Conservation (phyloP, 2,888 invertebrate species). For the Sarcophaga caerulescens region DNA sequence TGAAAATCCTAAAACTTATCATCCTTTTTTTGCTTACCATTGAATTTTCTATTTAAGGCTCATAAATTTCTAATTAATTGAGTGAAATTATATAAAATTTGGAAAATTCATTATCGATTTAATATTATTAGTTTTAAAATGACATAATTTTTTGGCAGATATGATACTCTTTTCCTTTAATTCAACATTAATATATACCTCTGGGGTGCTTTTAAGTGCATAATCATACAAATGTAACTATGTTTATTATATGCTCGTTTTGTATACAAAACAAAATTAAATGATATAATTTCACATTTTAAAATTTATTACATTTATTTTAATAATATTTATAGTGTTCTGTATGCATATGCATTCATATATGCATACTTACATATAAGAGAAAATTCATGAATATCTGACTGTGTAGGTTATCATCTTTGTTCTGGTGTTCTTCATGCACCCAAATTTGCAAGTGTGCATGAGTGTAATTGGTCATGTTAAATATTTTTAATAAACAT, state of each 20-base stretch:
- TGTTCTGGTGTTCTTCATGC: too few relatives aligned
- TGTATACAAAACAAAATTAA: constrained; percentile 44
- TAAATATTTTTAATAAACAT: constrained; percentile 47
- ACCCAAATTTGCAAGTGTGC: too few relatives aligned
- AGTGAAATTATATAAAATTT: too few relatives aligned
- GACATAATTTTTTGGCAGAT: neutral
- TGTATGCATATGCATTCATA: neutral
- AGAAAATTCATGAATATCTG: neutral
- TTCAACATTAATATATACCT: neutral
- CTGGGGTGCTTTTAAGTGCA: constrained; percentile 21
- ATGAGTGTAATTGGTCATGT: too few relatives aligned
- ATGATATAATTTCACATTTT: constrained; percentile 71
- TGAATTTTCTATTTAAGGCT: too few relatives aligned
- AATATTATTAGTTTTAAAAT: too few relatives aligned
- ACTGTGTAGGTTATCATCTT: neutral
- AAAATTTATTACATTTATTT: constrained; percentile 74
- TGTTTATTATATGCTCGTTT: neutral
- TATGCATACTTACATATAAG: neutral
- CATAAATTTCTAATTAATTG: too few relatives aligned
- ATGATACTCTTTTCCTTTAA: constrained; percentile 25
- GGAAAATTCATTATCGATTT: too few relatives aligned
- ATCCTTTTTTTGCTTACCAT: too few relatives aligned
- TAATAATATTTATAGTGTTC: constrained; percentile 37
- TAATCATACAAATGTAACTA: neutral
- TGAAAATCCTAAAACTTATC: too few relatives aligned